A percentile compares a stretch with the other conserved stretches of the same genome.
Evolutionary conservation across 2,888 invertebrate genomes (phyloP).

Genomic region (Apodemia mormo): DNA sequence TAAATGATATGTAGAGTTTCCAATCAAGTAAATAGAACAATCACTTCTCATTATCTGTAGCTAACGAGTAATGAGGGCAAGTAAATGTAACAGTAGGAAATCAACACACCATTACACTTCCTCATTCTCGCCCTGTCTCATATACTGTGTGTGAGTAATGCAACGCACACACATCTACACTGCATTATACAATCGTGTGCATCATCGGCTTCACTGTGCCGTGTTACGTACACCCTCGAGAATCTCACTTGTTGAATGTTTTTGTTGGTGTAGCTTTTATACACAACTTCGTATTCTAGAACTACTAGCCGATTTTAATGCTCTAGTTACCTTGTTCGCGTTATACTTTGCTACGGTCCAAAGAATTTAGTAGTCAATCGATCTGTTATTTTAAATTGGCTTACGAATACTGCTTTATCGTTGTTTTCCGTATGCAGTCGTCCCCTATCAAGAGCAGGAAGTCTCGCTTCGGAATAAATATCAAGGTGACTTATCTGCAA

Average conservation of each 20-base stretch:
- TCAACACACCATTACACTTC: slow-evolving; percentile 59
- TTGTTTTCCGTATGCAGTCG: slow-evolving; percentile 46
- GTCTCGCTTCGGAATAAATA: slow-evolving; percentile 63
- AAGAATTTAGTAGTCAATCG: slow-evolving; percentile 36
- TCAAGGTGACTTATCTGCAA: slow-evolving; percentile 61
- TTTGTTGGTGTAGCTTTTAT: slow-evolving; percentile 26
- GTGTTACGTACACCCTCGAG: slow-evolving; percentile 51
- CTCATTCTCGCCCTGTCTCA: slow-evolving; percentile 63
- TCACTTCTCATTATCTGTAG: slow-evolving; percentile 34
- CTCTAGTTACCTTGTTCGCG: slow-evolving; percentile 54
- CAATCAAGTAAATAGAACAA: slow-evolving; percentile 17
- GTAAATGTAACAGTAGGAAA: slow-evolving; percentile 74
- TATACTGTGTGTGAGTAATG: slow-evolving; percentile 55
- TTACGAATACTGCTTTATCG: slow-evolving; percentile 21
- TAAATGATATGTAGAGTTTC: background rate
- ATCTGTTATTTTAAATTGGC: slow-evolving; percentile 25
- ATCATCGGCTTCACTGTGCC: slow-evolving; percentile 47
- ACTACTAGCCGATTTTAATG: slow-evolving; percentile 60
- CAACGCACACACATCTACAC: slow-evolving; percentile 49
- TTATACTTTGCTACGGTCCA: slow-evolving; percentile 50
- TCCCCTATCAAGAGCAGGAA: slow-evolving; percentile 69
- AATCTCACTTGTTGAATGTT: slow-evolving; percentile 23
- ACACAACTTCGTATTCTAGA: slow-evolving; percentile 44
- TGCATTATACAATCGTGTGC: slow-evolving; percentile 57
- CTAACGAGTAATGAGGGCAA: slow-evolving; percentile 49